Percentiles rank a stretch among this genome's conserved stretches.
Evolutionary conservation across 2,888 invertebrate genomes (phyloP).

Genomic region (Idaea biselata): DNA sequence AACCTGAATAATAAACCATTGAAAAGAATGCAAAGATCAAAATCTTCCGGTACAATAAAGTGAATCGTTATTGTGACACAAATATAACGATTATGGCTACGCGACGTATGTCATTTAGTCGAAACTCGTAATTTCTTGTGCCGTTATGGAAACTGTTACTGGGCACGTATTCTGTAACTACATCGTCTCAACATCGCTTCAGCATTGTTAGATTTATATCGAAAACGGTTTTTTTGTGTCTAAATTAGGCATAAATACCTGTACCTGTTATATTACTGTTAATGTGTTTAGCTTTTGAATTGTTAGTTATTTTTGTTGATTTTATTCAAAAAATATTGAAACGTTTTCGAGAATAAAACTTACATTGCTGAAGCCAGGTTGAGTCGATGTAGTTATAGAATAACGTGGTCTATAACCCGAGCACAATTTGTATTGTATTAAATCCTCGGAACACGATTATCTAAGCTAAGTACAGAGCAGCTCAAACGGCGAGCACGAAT

Average conservation of each 20-base stretch:
- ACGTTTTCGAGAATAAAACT: too few species aligned
- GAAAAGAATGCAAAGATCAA: not conserved
- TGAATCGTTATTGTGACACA: not conserved
- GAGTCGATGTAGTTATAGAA: too few species aligned
- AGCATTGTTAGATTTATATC: too few species aligned
- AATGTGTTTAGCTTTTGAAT: too few species aligned
- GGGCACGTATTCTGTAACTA: too few species aligned
- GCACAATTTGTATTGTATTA: not conserved
- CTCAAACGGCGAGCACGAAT: not conserved
- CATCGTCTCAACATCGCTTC: too few species aligned
- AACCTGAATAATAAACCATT: not conserved
- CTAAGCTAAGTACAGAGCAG: not conserved
- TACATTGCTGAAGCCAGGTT: too few species aligned
- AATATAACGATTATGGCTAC: not conserved
- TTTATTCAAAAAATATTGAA: too few species aligned
- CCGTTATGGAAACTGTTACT: not conserved
- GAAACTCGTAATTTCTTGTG: not conserved
- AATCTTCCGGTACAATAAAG: not conserved
- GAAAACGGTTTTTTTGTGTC: too few species aligned
- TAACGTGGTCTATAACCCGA: not conserved
- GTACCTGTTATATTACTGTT: too few species aligned
- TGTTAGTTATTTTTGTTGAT: too few species aligned
- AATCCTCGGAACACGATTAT: not conserved
- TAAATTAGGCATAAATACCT: too few species aligned
- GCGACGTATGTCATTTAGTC: not conserved